Evolutionary conservation across 2,888 invertebrate species (phyloP), one percentile per base, ranked within the genome.

Genomic region (Yponomeuta malinellus): DNA sequence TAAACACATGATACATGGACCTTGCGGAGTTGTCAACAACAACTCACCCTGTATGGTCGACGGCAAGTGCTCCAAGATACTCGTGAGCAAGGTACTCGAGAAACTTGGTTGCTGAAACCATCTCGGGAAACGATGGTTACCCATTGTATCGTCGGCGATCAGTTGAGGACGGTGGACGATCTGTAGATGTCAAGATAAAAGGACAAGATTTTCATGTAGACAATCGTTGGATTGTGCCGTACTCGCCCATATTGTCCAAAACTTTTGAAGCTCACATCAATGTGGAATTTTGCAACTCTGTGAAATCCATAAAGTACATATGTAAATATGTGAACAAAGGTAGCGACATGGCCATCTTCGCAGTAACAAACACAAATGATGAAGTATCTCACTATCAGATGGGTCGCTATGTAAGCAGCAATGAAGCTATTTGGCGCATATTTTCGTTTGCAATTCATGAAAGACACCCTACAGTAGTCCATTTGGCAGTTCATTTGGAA

Each of bases 401-500:
- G 52, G 81, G 81, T 10, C 71, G 81, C 15, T 81, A 80, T 73
- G 75, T 83, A 15, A 81, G 79, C 37, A 74, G 74, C 23, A 73
- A 73, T 37, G 80, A 81, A 76, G 78, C 77, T 70, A 76, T 70
- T 72, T 84, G 83, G 77, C 75, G 77, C 12, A 73, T 77, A 6
- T 73, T 77, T 0, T 68, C 71, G 63, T 68, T 77, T 8, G 74
- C 75, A 10, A 37, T 78, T 8, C 78, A 78, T 71, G 78, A 78
- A 43, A 72, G 76, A 71, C 71, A 77, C 70, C 78, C 76, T 31
- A 73, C 76, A n/a, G 77, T 78, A 48, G 73, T 72, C 63, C 78
- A 77, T 48, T 74, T 79, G 59, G 74, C 74, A 9, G 75, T 78
- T 6, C 78, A 79, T 72, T 71, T 78, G 48, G 69, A 71, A 2